These are phyloP conservation scores for Pygmarrhopalites habei DNA, from an alignment of 1,140 invertebrate genomes.

Conservation along the genomic window DNA sequence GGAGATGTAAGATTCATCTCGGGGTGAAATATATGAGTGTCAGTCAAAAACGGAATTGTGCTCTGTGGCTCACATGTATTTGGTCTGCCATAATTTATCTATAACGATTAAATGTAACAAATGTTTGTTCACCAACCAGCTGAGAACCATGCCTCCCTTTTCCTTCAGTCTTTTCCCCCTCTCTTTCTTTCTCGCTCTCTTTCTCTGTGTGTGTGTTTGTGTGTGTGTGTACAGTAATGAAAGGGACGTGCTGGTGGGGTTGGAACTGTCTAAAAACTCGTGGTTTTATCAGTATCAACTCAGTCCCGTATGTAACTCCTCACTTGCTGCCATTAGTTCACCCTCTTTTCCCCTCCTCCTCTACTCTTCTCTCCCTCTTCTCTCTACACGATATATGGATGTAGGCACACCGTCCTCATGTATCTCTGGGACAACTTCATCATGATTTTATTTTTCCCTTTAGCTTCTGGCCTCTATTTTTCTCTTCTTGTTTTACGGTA, in stretches of 20 bases:
- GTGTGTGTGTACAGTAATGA: constrained; percentile 12
- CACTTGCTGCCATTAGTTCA: too few relatives aligned
- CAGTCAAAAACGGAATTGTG: constrained; percentile 25
- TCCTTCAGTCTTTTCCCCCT: not conserved
- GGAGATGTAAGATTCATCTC: constrained; percentile 24
- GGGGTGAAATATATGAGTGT: constrained; percentile 27
- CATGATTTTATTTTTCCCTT: too few relatives aligned
- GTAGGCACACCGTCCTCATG: too few relatives aligned
- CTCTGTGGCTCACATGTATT: constrained; percentile 13
- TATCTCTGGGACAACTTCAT: too few relatives aligned
- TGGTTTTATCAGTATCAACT: not conserved
- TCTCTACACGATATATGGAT: not conserved
- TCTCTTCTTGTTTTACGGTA: too few relatives aligned
- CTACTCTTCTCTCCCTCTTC: not conserved
- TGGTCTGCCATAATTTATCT: constrained; percentile 28
- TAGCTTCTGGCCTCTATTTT: too few relatives aligned
- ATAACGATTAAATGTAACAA: constrained; percentile 24
- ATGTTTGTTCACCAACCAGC: constrained; percentile 10
- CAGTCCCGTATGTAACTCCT: too few relatives aligned
- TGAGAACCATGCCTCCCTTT: not conserved
- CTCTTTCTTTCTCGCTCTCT: not conserved
- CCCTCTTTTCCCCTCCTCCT: not conserved
- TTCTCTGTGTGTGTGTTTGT: too few relatives aligned
- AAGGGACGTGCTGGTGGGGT: not conserved
- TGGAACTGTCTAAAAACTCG: not conserved